Percentiles rank a stretch among this genome's conserved stretches.
phyloP scores from a whole-genome alignment of 30 jellyfish, hydroid and myxozoan genomes.

The Aurelia sp. region DNA sequence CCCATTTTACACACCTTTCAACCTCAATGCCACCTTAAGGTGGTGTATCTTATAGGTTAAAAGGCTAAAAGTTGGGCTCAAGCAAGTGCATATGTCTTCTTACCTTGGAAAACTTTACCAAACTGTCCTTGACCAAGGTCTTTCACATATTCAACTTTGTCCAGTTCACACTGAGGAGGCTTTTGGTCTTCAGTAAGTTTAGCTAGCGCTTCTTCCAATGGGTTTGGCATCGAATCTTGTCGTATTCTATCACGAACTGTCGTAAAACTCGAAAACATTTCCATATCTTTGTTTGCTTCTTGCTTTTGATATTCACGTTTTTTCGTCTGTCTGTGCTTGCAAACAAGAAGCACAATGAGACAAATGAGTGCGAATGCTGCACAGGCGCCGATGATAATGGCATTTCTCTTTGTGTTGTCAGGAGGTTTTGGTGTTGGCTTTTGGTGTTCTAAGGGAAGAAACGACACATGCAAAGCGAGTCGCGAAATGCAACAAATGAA shows the following conservation, averaged over 20 bases:
- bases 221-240: conserved; percentile 76
- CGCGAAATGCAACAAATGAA: too few relatives aligned
- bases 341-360: not conserved
- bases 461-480: too few relatives aligned
- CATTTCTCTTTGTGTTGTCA: not conserved
- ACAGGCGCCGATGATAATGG: conserved; percentile 5
- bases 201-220: conserved; percentile 75
- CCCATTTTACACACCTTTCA: too few relatives aligned
- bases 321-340: not conserved
- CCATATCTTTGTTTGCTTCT: conserved; percentile 39
- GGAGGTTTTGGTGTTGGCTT: not conserved
- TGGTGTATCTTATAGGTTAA: too few relatives aligned
- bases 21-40: too few relatives aligned
- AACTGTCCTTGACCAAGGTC: conserved; percentile 99
- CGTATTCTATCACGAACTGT: conserved; percentile 92
- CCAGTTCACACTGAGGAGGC: conserved; percentile 93
- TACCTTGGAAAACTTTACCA: conserved; percentile 98
- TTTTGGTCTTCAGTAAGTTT: conserved; percentile 59
- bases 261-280: conserved; percentile 52
- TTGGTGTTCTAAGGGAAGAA: not conserved
- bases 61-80: too few relatives aligned
- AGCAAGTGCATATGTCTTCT: not conserved
- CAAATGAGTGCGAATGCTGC: conserved; percentile 11
- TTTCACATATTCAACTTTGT: conserved; percentile 83
- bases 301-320: conserved; percentile 15